Evolutionary conservation across 92 coral and sea anemone species (phyloP).

Genomic region (Actinostola sp.): DNA sequence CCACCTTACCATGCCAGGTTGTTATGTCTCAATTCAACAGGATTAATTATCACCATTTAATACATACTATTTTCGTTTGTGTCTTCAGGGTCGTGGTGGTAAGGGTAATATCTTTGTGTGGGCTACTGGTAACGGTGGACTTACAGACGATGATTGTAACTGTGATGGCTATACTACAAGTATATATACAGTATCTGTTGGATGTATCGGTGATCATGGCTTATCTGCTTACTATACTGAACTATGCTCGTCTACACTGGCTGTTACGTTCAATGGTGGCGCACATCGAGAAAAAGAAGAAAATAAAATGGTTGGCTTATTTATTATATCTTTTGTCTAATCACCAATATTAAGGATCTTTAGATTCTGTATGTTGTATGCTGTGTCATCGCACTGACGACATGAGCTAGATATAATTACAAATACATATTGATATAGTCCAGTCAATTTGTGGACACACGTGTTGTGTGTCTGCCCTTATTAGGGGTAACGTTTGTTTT

Average conservation of each 20-base stretch:
- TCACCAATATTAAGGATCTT: too few species aligned
- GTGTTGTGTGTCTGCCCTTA: too few species aligned
- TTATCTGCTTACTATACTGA: conserved; percentile 90
- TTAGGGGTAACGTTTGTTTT: too few species aligned
- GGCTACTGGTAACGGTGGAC: conserved; percentile 97
- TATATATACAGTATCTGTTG: conserved; percentile 87
- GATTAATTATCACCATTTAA: too few species aligned
- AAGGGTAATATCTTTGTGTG: conserved; percentile 92
- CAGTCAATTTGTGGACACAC: too few species aligned
- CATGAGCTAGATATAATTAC: too few species aligned
- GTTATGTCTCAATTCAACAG: too few species aligned
- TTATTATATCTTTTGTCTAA: too few species aligned
- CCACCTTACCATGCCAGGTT: too few species aligned
- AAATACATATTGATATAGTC: too few species aligned
- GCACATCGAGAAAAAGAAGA: conserved; percentile 89
- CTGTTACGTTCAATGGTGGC: conserved; percentile 91
- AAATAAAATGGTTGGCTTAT: conserved; percentile 77
- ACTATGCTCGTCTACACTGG: conserved; percentile 86
- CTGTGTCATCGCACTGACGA: too few species aligned
- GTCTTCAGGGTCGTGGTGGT: conserved; percentile 88
- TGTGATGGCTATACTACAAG: conserved; percentile 96
- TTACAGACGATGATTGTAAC: conserved; percentile 94
- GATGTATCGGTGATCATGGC: conserved; percentile 92
- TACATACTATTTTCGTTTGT: background rate
- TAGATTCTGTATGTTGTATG: too few species aligned